A percentile compares a stretch with the other conserved stretches of the same genome.
These are phyloP conservation scores for Solea solea DNA, from an alignment of 2,113 vertebrate species.

Conservation along the genomic window DNA sequence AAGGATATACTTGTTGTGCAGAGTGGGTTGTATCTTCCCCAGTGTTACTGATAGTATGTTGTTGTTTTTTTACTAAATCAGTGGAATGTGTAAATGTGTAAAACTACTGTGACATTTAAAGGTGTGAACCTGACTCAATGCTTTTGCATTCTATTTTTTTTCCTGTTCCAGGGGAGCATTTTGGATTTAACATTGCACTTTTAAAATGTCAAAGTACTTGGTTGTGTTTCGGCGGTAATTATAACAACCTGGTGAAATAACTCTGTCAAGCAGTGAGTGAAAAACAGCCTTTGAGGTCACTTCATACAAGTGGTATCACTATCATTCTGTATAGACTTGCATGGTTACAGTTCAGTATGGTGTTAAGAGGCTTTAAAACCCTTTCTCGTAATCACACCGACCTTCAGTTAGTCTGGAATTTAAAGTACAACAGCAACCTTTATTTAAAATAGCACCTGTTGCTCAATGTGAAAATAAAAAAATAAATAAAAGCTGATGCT, in stretches of 20 bases:
- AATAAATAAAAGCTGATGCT: neutral
- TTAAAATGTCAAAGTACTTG: conserved; percentile 54
- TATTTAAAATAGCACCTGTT: neutral
- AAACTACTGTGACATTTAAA: conserved; percentile 15
- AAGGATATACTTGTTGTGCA: conserved; percentile 42
- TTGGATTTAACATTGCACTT: conserved; percentile 46
- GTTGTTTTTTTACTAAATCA: neutral
- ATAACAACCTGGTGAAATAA: conserved; percentile 35
- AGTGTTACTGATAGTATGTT: conserved; percentile 33
- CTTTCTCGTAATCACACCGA: conserved; percentile 58
- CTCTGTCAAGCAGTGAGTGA: conserved; percentile 29
- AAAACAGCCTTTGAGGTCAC: conserved; percentile 61
- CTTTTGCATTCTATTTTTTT: neutral
- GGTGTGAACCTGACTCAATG: neutral
- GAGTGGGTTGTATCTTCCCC: conserved; percentile 15
- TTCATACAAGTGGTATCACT: conserved; percentile 43
- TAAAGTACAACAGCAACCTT: neutral
- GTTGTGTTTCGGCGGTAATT: conserved; percentile 56
- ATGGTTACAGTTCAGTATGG: conserved; percentile 57
- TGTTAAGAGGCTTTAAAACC: conserved; percentile 45
- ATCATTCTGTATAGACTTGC: conserved; percentile 30
- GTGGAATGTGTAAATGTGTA: conserved; percentile 6
- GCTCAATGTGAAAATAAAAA: conserved; percentile 1
- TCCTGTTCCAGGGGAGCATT: conserved; percentile 3
- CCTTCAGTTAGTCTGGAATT: conserved; percentile 50